Base-by-base conservation (phyloP, 2,888 invertebrate genomes). In the Spodoptera picta region DNA sequence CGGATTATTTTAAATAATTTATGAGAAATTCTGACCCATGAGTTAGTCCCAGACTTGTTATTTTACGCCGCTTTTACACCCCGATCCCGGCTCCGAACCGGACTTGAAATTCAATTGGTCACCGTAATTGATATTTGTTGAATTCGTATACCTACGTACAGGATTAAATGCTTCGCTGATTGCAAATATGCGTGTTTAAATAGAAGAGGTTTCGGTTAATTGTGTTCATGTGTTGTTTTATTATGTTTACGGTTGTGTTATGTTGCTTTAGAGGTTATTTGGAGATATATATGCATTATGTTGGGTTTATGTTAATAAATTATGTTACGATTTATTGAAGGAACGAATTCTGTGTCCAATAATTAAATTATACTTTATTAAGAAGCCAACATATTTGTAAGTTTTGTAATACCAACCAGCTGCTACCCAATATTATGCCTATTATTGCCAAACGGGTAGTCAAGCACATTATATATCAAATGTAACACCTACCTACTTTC, bases 1-100 rank as follows among this genome's bases (percentile, higher is more conserved):
- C 85, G 91, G 90, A 92, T 93, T 91, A 91, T 85, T 88, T 88
- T 94, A 92, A 92, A 94, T 94, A 93, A 94, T 94, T 94, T 93
- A 94, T 94, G 94, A 94, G 92, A 87, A 87, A 82, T 85, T 88
- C 88, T 90, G 90, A 90, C 93, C 92, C 88, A 61, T 85, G 83
- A 80, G 83, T 84, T 85, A 80, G 85, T 79, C 74, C 66, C 56
- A 65, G 64, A 65, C 60, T 56, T 74, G 64, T 63, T 66, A 65
- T 66, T 69, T 66, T 54, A 60, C 67, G 71, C 69, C 42, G 45
- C 62, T 55, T 71, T 69, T 73, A 78, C 71, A 78, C 73, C 24
- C 12, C 6, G 36, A 36, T 36, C 44, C 12, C 43, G 24, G 24
- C 45, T 44, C 53, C 41, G 56, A 53, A 55, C 57, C 19, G 45